Evolutionary conservation across 2,113 vertebrate species (phyloP).

Genomic region (Corynorhinus townsendii): DNA sequence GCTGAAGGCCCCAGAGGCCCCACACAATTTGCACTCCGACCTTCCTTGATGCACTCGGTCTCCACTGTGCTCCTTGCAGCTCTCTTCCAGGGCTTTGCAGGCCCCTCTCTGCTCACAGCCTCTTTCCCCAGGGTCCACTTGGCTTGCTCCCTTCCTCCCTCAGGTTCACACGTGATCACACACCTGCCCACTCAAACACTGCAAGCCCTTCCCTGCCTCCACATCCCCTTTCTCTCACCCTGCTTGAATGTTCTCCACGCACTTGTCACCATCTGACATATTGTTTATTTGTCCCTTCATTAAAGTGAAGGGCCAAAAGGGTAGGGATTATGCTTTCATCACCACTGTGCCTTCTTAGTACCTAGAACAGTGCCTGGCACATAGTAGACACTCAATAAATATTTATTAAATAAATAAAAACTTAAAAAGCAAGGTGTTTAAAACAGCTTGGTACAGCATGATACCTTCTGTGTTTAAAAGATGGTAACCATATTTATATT

Average conservation of each 20-base stretch:
- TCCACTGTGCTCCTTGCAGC: not conserved
- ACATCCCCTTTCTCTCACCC: not conserved
- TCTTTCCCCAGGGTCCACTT: not conserved
- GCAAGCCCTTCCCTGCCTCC: not conserved
- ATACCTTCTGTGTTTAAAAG: not conserved
- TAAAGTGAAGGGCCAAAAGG: not conserved
- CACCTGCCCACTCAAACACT: not conserved
- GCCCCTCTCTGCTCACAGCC: not conserved
- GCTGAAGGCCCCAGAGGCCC: not conserved
- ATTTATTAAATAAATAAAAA: not conserved
- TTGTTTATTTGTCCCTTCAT: not conserved
- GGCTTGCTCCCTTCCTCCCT: not conserved
- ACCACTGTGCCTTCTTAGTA: not conserved
- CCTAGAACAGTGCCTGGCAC: not conserved
- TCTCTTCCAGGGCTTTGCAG: not conserved
- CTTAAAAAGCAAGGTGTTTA: not conserved
- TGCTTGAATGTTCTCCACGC: not conserved
- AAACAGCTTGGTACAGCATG: not conserved
- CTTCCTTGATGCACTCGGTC: too few species aligned
- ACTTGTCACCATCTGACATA: not conserved
- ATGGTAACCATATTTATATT: not conserved
- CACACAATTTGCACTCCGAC: rapidly evolving
- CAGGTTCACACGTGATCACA: not conserved
- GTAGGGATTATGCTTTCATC: not conserved
- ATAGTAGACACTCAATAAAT: not conserved